These are phyloP conservation scores for Parthenolecanium corni DNA, from an alignment of 2,888 invertebrate genomes.

Conservation along the genomic window DNA sequence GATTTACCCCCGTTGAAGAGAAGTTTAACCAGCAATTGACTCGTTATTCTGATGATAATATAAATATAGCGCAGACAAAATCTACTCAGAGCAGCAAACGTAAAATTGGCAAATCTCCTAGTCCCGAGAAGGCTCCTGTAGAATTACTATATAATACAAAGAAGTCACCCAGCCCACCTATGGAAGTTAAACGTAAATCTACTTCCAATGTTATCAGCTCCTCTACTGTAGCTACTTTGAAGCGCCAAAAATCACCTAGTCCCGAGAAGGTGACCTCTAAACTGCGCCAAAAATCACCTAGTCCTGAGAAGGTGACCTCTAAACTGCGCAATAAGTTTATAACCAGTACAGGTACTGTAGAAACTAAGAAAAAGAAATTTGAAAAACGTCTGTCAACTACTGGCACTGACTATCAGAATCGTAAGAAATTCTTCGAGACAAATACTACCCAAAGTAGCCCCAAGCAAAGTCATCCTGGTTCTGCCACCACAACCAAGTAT, in stretches of 20 bases:
- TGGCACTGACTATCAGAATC: slow-evolving; percentile 39
- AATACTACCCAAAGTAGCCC: slow-evolving; percentile 27
- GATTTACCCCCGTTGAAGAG: too few relatives aligned
- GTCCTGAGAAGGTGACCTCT: neutral
- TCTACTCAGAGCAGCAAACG: neutral
- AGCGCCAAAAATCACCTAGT: neutral
- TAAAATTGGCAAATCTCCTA: neutral
- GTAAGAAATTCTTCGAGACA: slow-evolving; percentile 33
- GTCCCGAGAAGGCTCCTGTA: too few relatives aligned
- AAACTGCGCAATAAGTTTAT: neutral
- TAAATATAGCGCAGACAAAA: too few relatives aligned
- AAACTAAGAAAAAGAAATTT: neutral
- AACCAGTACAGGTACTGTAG: neutral
- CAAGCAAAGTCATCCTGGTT: neutral
- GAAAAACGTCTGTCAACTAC: slow-evolving; percentile 6
- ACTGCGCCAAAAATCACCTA: neutral
- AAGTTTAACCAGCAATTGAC: too few relatives aligned
- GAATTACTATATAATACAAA: too few relatives aligned
- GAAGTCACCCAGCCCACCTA: neutral
- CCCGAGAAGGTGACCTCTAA: neutral
- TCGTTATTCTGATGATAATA: too few relatives aligned
- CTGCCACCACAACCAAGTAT: neutral
- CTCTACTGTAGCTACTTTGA: neutral
- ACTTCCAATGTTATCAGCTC: neutral
- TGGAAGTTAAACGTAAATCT: neutral